Base-by-base conservation (phyloP, 1,140 invertebrate genomes). In the Formica exsecta region DNA sequence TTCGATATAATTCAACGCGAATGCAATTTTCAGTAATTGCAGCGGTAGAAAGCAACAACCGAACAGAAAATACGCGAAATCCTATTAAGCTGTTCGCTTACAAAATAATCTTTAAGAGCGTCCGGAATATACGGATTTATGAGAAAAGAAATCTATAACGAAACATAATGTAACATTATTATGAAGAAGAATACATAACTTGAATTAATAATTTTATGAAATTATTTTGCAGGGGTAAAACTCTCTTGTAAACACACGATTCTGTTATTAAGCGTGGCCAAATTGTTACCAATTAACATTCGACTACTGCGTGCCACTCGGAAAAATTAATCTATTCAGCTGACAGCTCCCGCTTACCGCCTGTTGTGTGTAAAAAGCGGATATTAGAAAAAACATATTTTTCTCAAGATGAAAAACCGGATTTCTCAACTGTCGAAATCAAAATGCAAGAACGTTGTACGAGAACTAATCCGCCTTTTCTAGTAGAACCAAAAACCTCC, bases 11-110 rank as follows among this genome's bases (percentile, higher is more conserved):
- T 93, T 93, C 89, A 89, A 86, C 89, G 88, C 62, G 87, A 93
- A 93, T 93, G 91, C 93, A 93, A 93, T 94, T 94, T 93, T 92
- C 87, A 87, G 92, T 93, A 94, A 94, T 93, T 93, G 90, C 91
- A 92, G 87, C 83, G 87, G 87, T 80, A 71, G 86, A 89, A 71
- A 86, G 87, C 75, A 80, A 83, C 79, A 83, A 83, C 32, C 62
- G 77, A 81, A 81, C 41, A 48, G 74, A 54, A 86, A 77, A 79
- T 86, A 79, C 74, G 48, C 61, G 84, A 86, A 68, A 86, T 86
- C 86, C 85, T 76, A 87, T 85, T 89, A 86, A 87, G 86, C 51
- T 68, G 62, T 68, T 59, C 68, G 59, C 48, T 71, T 71, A 57
- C 66, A 74, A 44, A 84, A 75, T 81, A 71, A 89, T 90, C 89